These are phyloP conservation scores for Tonatia bakeri DNA, from an alignment of 2,113 vertebrate species.

Conservation along the genomic window DNA sequence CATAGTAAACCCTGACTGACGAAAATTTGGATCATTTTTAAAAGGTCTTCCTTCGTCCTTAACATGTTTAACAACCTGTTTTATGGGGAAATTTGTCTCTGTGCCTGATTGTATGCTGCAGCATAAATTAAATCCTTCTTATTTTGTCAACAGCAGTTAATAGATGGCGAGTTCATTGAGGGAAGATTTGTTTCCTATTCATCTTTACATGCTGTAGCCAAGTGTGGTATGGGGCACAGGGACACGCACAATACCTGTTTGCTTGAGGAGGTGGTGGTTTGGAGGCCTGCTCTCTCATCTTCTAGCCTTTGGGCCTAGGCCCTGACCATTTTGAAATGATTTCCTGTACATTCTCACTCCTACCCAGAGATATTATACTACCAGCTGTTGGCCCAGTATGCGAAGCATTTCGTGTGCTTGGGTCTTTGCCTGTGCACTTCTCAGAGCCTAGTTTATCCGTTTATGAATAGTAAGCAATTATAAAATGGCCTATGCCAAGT, in stretches of 20 bases:
- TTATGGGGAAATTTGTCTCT: background rate
- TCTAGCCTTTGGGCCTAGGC: background rate
- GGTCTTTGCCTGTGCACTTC: background rate
- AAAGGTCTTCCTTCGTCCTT: background rate
- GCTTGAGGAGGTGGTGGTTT: background rate
- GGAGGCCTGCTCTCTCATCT: background rate
- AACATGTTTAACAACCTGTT: background rate
- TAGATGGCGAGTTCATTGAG: background rate
- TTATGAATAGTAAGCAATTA: background rate
- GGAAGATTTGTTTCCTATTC: background rate
- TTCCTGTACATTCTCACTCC: accelerated
- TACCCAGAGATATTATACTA: too few relatives aligned
- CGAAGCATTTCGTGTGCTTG: background rate
- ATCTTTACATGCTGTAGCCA: background rate
- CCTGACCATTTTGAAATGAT: background rate
- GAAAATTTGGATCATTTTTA: background rate
- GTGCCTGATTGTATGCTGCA: background rate
- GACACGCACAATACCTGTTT: background rate
- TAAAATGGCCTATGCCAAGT: background rate
- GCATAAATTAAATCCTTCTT: background rate
- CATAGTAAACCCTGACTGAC: background rate
- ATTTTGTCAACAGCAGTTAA: background rate
- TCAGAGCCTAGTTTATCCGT: background rate
- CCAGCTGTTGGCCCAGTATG: background rate
- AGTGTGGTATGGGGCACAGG: background rate